Evolutionary conservation across 2,113 vertebrate species (phyloP), one percentile per base, ranked within the genome.

Genomic region (Phalacrocorax aristotelis): DNA sequence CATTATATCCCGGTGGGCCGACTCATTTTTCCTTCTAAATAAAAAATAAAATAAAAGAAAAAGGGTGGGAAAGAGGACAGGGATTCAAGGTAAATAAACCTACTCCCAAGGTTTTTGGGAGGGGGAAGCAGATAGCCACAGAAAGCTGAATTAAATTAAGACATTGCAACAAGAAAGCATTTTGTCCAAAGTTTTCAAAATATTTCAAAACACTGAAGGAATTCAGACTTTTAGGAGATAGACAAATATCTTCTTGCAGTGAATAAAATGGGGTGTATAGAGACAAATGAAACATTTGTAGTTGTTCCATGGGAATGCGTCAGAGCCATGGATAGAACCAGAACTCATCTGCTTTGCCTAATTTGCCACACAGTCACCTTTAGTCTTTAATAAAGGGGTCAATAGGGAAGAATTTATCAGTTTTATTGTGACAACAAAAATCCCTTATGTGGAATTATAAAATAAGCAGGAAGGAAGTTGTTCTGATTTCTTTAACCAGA

Each of bases 401-500:
- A 83, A 23, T 2, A 42, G 5, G 11, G 13, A 51, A 83, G 17
- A 48, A 30, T 13, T 22, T 69, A 12, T 89, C 8, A 11, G 9
- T 60, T 77, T 75, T 51, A n/a, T 68, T 26, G 30, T 19, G 34
- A 77, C 27, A 61, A 62, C 8, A 89, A 65, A 65, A 74, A 54
- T 38, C 7, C 13, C 8, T 48, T 6, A 19, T 55, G 25, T 54
- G 10, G 36, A 78, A 88, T 60, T 82, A 65, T 20, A 68, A 93
- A 95, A 87, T 52, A 36, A 65, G 91, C 49, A 61, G 10, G 34
- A 86, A 57, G 21, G 44, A 89, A 91, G 38, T 40, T 84, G 65
- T 57, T 87, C 27, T 77, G 52, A 79, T 69, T 94, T 89, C 89
- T 93, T 84, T 49, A 95, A 95, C 57, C 65, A 94, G 83, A 82